phyloP scores from a whole-genome alignment of 2,113 vertebrate genomes.

The Donacobius atricapilla region DNA sequence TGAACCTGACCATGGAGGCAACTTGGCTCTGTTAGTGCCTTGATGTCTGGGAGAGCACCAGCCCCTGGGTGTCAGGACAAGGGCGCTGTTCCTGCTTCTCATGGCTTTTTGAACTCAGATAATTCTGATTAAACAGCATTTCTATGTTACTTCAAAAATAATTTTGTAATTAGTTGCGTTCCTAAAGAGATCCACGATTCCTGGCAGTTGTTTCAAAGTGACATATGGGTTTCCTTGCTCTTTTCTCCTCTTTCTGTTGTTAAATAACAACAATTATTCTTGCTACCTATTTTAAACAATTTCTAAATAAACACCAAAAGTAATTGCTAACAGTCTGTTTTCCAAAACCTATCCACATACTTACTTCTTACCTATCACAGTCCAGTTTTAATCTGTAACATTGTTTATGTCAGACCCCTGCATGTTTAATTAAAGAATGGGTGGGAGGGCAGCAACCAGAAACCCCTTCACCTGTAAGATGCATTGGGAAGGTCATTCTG shows the following conservation, averaged over 20 bases:
- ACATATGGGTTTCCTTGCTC: background rate
- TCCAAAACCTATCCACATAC: background rate
- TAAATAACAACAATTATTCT: background rate
- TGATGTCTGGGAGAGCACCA: background rate
- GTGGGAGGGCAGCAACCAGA: background rate
- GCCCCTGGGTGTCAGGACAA: background rate
- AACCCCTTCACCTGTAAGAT: slow-evolving; percentile 10
- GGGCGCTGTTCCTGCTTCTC: background rate
- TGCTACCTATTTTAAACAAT: background rate
- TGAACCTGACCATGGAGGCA: background rate
- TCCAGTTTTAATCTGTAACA: background rate
- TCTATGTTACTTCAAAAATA: background rate
- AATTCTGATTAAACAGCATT: background rate
- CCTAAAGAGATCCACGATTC: background rate
- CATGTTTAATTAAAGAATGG: background rate
- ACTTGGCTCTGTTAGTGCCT: background rate
- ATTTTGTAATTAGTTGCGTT: background rate
- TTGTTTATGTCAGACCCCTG: background rate
- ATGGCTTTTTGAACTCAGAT: background rate
- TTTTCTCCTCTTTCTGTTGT: background rate
- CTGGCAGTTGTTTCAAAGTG: rapidly evolving
- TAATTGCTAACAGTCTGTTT: background rate
- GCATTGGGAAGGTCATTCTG: background rate
- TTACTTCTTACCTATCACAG: background rate
- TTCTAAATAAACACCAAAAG: background rate